Conservation (phyloP, 2,113 vertebrate species). For the Salvelinus fontinalis region DNA sequence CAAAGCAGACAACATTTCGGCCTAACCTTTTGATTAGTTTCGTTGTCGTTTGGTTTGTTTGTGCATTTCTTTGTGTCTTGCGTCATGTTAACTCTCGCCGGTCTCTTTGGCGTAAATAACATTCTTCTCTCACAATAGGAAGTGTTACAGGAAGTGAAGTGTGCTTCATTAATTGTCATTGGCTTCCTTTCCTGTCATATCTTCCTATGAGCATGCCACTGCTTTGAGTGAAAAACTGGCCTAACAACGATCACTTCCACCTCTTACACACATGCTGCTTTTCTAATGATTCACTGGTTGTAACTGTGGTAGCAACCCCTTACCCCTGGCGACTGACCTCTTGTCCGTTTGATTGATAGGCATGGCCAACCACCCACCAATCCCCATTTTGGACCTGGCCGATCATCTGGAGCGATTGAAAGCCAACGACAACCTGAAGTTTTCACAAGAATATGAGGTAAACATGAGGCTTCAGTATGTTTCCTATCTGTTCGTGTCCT, state of each 20-base stretch:
- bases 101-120: conserved; percentile 76
- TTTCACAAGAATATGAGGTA: conserved; percentile 99
- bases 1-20: conserved; percentile 81
- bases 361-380: conserved; percentile 96
- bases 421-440: conserved; percentile 99
- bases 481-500: background rate
- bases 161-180: conserved; percentile 85
- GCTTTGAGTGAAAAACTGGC: conserved; percentile 92
- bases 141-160: conserved; percentile 78
- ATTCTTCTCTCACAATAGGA: conserved; percentile 80
- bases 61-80: conserved; percentile 57
- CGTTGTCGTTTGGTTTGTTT: conserved; percentile 25
- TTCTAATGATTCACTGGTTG: conserved; percentile 49
- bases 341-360: conserved; percentile 78
- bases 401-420: conserved; percentile 97
- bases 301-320: conserved; percentile 1
- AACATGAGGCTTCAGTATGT: conserved; percentile 15
- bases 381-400: conserved; percentile 93
- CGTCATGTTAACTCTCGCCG: conserved; percentile 78
- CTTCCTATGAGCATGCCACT: conserved; percentile 85
- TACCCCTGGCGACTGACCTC: conserved; percentile 45
- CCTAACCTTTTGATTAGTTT: conserved; percentile 56
- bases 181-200: conserved; percentile 65
- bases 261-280: conserved; percentile 73
- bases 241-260: conserved; percentile 68